Base-by-base conservation (phyloP, 2,113 vertebrate species). In the Nothocercus julius region DNA sequence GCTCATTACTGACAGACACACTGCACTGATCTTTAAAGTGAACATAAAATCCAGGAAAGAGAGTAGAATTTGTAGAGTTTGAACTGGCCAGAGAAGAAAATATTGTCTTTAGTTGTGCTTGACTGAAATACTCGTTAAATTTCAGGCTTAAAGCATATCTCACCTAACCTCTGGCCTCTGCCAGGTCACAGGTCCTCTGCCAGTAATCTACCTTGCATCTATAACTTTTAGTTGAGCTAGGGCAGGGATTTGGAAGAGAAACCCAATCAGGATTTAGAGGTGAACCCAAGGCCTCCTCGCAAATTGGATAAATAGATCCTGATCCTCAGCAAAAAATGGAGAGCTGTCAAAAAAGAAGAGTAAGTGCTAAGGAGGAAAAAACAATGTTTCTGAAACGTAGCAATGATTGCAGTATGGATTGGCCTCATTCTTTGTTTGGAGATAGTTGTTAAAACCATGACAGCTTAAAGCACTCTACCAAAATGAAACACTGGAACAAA, bases 121-220 rank as follows among this genome's bases (percentile, higher is more conserved):
- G 78, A 6, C 61, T 53, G 56, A 25, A 1, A 22, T 73, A 19
- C 22, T 27, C 0, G 0, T 56, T 85, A 20, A 22, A 27, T 28
- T 66, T 66, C 74, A 32, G 21, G 28, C 66, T 61, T 32, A 5
- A 4, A 27, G 27, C 63, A 70, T 58, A 62, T 8, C 51, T 32
- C 18, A 42, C 38, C 42, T 83, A 59, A n/a, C 5, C 56, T 45
- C 32, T 11, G 40, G 42, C 42, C 45, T 24, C 56, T 62, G 32
- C 30, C 34, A 45, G 67, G 72, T 62, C 76, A 47, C 6, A 40
- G 5, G 7, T 30, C 49, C 44, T 87, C 64, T 22, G 13, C 27
- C 56, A 4, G 1, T 22, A 40, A 67, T 62, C 78, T 27, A 19
- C 47, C 7, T 9, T 70, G 7, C 28, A 16, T 22, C 25, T 9